Evolutionary conservation across 2,888 invertebrate species (phyloP), one percentile per base, ranked within the genome.

Genomic region (Drosophila lacicola): DNA sequence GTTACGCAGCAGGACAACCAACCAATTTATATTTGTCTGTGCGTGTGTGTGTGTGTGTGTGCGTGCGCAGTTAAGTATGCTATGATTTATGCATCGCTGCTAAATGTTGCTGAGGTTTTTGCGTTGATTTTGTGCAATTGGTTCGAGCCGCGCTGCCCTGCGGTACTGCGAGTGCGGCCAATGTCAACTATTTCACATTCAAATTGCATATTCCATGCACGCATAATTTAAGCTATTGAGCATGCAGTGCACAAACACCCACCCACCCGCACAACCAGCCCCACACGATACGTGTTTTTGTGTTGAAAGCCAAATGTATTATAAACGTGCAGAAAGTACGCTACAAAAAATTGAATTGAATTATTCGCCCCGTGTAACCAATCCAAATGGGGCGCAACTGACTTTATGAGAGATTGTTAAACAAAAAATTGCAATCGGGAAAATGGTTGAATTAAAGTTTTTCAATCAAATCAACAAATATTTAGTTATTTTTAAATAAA

Each of bases 41-140:
- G 33, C n/a, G 50, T 56, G 57, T 51, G 34, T 14, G 37, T 58
- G 34, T 19, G 49, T 39, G n/a, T 57, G 39, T 66, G 64, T 60
- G 47, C 41, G 61, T 41, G 63, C 56, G 53, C 77, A 70, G 70
- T 71, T 89, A 89, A 89, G 89, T 89, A 89, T 79, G 77, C 85
- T 73, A 84, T 89, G 79, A 89, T 88, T 84, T 84, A 84, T 84
- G 88, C 89, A 84, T 82, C 70, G 70, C 70, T 81, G 82, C 85
- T 84, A 84, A 84, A 84, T 84, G 85, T 60, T 70, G 50, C 77
- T 89, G 89, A 81, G 84, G 84, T 84, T 84, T 80, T 70, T 74
- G 58, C 73, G 74, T 68, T 84, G 84, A 82, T 82, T 79, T 82
- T 73, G 58, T 65, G 64, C 84, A 78, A 77, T 83, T 78, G 78